Evolutionary conservation across 2,888 invertebrate species (phyloP), one percentile per base, ranked within the genome.

Genomic region (Chirona hameri): DNA sequence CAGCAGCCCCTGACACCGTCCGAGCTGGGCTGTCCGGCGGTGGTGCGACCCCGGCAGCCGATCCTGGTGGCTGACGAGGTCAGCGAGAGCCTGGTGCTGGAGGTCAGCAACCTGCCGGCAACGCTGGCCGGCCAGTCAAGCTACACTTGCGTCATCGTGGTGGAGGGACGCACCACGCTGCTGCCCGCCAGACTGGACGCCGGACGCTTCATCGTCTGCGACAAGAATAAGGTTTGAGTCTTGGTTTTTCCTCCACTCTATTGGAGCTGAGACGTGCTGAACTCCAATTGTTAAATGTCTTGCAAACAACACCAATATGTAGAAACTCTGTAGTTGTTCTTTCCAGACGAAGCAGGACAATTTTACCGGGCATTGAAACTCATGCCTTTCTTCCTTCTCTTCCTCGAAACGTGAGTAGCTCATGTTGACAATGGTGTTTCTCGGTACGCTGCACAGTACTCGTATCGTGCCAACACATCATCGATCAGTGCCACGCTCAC

Each of bases 61-160:
- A 52, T 96, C 86, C 90, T 96, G 86, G 88, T 97, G 83, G 96
- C 97, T 4, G 95, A 96, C 86, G 95, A 95, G 88, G 95, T 96
- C 72, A 93, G 94, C 24, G 95, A 95, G 87, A 95, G 96, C 89
- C 93, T 97, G 84, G 92, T 93, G 83, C 91, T 97, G 84, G 95
- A 96, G 88, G 96, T 96, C 82, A 94, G 95, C 87, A 97, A 97
- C 88, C 89, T 97, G 85, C 96, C 97, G 39, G 94, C 94, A 88
- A 94, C 96, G 48, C 94, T 86, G 85, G 93, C 93, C 85, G 95
- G 94, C 0, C 96, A 96, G 87, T 93, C 94, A 69, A 96, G 96
- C 82, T 97, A 96, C 87, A 93, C 96, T 86, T 97, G 97, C 87
- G 94, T 95, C 85, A 94, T 97, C 29, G 86, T 86, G 83, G 86